Evolutionary conservation across 2,888 invertebrate genomes (phyloP), one percentile per base, ranked within the genome.

Genomic region (Conus canariensis): DNA sequence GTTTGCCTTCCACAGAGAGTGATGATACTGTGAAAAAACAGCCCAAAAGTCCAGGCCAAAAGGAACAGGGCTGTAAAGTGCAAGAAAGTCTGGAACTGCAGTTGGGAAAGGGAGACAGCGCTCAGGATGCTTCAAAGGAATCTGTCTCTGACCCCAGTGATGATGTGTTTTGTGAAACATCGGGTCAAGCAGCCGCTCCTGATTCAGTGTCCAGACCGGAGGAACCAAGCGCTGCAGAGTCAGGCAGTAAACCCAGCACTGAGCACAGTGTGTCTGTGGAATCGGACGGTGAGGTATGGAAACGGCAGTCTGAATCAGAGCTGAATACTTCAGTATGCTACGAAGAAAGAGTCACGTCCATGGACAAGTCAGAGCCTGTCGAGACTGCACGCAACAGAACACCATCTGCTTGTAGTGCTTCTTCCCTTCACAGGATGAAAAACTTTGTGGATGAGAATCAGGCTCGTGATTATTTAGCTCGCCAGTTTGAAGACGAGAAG

Each of bases 401-500:
- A 16, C 85, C 90, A 0, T 90, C 90, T 14, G 25, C 82, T 16
- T 30, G 86, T 59, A 90, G 83, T 80, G 64, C 60, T 58, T 89
- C 89, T 25, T 89, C 89, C 25, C 77, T 86, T 58, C 87, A 90
- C 56, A 92, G 90, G 74, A 92, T 93, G 10, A 93, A 88, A 70
- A 93, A 91, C 90, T 97, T 98, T 95, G 97, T 98, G n/a, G 98
- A 98, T 95, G 98, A 98, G 60, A 98, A 98, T n/a, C 89, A 89
- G 77, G 89, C 98, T 7, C 97, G 97, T 94, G 98, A 98, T 94
- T 98, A 98, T 96, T 96, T 98, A 88, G 98, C 97, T 30, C 97
- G 97, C 93, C 98, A 98, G 91, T 93, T 94, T 91, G 92, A 93
- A 60, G 94, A 94, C 85, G 94, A 94, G 14, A n/a, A 14, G 8